Base-by-base conservation (phyloP, 1,140 invertebrate species). In the Lutraria rhynchaena region DNA sequence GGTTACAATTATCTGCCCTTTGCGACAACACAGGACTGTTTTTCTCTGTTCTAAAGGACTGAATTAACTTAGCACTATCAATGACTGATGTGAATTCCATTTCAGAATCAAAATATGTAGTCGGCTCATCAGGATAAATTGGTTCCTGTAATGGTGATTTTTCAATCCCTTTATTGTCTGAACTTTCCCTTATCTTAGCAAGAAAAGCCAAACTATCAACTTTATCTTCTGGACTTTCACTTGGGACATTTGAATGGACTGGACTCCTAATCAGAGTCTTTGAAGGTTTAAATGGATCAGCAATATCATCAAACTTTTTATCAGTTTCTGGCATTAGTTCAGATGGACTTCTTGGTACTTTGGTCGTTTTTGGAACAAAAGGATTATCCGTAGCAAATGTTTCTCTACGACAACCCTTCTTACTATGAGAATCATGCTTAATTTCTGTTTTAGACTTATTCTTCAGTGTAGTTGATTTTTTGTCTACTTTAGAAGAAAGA, bases 41-140 rank as follows among this genome's bases (percentile, higher is more conserved):
- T 41, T 60, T 80, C 7, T 69, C 29, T 37, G 76, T 70, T 24
- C 27, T 70, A 2, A 51, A 5, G 11, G 57, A 37, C 19, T 57
- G 37, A 37, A 44, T 17, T 27, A 80, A 44, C 22, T 46, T 70
- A 17, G 44, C 57, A 7, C 44, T 58, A 41, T 80, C 76, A 69
- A 80, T 57, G 11, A 80, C 55, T 27, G 63, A 35, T 5, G 76
- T 80, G n/a, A 80, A 70, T 60, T 80, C 76, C 76, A 80, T 80
- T 13, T 80, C 76, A 27, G 76, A 51, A 41, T 80, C 67, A 27
- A 80, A 80, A 33, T 69, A 69, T 9, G 37, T 69, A 17, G 76
- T 80, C n/a, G 76, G 76, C 44, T 80, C 76, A 46, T 80, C 63
- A 31, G 49, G 19, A 44, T 70, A 69, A 7, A 17, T 17, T 44